phyloP scores from a whole-genome alignment of 2,113 vertebrate species.

The Lethenteron reissneri region DNA sequence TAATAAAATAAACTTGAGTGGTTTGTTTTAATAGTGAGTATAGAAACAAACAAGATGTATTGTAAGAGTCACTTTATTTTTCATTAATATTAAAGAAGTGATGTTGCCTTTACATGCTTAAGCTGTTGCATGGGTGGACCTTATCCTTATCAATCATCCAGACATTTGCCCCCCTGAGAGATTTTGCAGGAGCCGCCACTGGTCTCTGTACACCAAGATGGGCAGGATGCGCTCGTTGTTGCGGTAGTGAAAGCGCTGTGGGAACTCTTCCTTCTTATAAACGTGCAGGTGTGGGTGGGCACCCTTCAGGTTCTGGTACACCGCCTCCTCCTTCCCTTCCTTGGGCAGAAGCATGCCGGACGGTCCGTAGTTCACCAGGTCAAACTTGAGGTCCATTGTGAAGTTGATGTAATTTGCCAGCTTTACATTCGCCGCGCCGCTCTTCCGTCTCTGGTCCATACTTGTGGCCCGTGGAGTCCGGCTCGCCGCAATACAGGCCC shows the following conservation, averaged over 20 bases:
- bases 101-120: no score
- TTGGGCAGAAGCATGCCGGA: slow-evolving; percentile 40
- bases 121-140: no score
- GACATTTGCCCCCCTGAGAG: no score
- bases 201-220: slow-evolving; percentile 31
- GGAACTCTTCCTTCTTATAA: slow-evolving; percentile 33
- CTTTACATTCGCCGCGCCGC: slow-evolving; percentile 23
- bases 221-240: slow-evolving; percentile 28
- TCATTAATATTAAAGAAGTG: no score
- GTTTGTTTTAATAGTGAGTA: no score
- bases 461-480: slow-evolving; percentile 29
- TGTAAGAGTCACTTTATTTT: no score
- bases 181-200: no score
- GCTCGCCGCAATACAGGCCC: slow-evolving; percentile 46
- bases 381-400: slow-evolving; percentile 20
- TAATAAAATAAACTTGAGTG: no score
- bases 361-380: slow-evolving; percentile 40
- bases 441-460: slow-evolving; percentile 27
- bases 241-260: slow-evolving; percentile 30
- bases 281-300: slow-evolving; percentile 30
- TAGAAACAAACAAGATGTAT: no score
- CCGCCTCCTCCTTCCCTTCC: slow-evolving; percentile 23
- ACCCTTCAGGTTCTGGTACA: slow-evolving; percentile 25
- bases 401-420: slow-evolving; percentile 28
- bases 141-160: no score